Evolutionary conservation across 2,797 vertebrate genomes (phyloP), one percentile per base, ranked within the genome.

Genomic region (Acanthurus tractus): DNA sequence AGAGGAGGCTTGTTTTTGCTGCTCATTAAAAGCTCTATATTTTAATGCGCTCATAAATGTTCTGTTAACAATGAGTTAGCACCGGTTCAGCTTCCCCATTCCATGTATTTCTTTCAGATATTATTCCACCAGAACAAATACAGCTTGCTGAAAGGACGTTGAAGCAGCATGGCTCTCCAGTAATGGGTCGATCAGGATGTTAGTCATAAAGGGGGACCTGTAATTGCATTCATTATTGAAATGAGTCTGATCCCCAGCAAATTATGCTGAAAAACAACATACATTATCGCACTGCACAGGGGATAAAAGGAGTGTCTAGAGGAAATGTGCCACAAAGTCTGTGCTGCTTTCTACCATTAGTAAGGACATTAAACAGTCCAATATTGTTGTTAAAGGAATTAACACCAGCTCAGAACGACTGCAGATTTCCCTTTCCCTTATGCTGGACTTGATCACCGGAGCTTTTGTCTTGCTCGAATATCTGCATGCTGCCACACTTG

Each of bases 181-280:
- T 87, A 90, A 92, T 92, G 81, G 85, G 50, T 81, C 29, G 17
- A 86, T 91, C 88, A 88, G 86, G 84, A 93, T 88, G 88, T 88
- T 81, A 85, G 87, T 90, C 89, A 93, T 89, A 89, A 89, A 82
- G 56, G 53, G 65, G 73, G 70, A 84, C 78, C 83, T 90, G 86
- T 89, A 90, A 91, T 92, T 91, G 83, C 91, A 94, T 92, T 92
- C 77, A 91, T 93, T 88, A 93, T 81, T 84, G 78, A 83, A 85
- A 93, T 93, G 76, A 92, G 59, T 83, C 78, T 87, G 79, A 93
- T 86, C 79, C 72, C 38, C 64, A 40, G 81, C 53, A 69, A 84
- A 86, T 89, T 86, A 74, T 87, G 75, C 83, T 56, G 74, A 82
- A 88, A 87, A 91, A 78, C 78, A 83, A 77, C 88, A 78, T 82